Base-by-base conservation (phyloP, 2,888 invertebrate species). In the Lissonota sp. region DNA sequence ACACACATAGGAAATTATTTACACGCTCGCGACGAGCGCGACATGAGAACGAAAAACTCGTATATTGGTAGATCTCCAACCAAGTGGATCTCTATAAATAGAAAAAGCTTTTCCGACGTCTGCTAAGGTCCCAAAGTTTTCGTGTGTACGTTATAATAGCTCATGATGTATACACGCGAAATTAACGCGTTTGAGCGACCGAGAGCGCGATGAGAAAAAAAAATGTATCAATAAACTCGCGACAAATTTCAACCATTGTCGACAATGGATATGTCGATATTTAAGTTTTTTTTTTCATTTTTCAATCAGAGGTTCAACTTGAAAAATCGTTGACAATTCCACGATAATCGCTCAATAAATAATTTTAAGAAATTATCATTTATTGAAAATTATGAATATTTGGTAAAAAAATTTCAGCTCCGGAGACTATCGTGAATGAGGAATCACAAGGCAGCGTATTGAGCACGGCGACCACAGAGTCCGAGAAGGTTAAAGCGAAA, bases 401-500 rank as follows among this genome's bases (percentile, higher is more conserved):
- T 63, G 10, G 2, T n/a, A 1, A 49, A 42, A 40, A 40, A 12
- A 55, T 87, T 86, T 40, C 79, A 91, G 91, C 87, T 40, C 87
- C 89, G 4, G 91, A 91, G 69, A 90, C 90, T 57, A 88, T 89
- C 91, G 88, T 95, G 84, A 96, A 96, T 89, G 97, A 97, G 87
- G 96, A 96, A 91, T 97, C 97, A 5, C 97, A 97, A 92, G 97
- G 96, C 88, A 97, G 97, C n/a, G 95, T 96, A 40, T 94, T 96
- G 85, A 97, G 97, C 90, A 96, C 95, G 37, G 94, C 94, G 0
- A 96, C 96, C 1, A 95, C 95, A 63, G 96, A 96, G 87, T 92
- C 92, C 0, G 92, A 92, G 63, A 92, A 91, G 74, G 92, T 92
- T 14, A 92, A 92, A 83, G 92, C 91, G 12, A 92, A 90, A 62